Evolutionary conservation across 2,113 vertebrate species (phyloP), one percentile per base, ranked within the genome.

Genomic region (Lota lota): DNA sequence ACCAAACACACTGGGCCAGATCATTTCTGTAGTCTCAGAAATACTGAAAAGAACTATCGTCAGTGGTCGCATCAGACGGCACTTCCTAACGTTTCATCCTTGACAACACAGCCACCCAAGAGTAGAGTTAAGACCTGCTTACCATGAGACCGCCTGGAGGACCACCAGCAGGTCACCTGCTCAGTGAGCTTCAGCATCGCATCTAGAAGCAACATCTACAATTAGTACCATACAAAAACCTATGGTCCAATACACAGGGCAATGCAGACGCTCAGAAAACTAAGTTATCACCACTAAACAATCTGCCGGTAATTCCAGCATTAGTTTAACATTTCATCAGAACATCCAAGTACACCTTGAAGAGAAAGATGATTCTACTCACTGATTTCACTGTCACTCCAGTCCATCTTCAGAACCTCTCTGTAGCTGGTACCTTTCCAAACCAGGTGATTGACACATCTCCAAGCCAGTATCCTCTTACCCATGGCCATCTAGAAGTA

Each of bases 291-390:
- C 89, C 94, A 95, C 93, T 77, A 78, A 21, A 63, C 89, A 87
- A 85, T 95, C 94, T 94, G 93, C 87, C 92, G 93, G 94, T 95
- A 94, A 95, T 94, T 95, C 94, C 93, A 94, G 93, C 83, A 78
- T 78, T 68, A 79, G 75, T 79, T 79, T 78, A 56, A 11, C 8
- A 57, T 75, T 79, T 80, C 74, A 84, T 81, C 79, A 83, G 51
- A 20, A 63, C 18, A 64, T 18, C 14, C 10, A 7, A 14, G 53
- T 17, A 1, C 4, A 5, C 16, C 53, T 33, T 33, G 5, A 3
- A n/a, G n/a, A 56, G 7, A 4, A 33, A 4, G 28, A 56, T 14
- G 40, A 47, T 12, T 10, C 40, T 11, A 47, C 40, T 47, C 40
- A 47, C 40, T 6, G 4, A 33, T 33, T n/a, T 33, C 28, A 33